Evolutionary conservation across 2,797 vertebrate genomes (phyloP).

Genomic region (Danio tinwini): DNA sequence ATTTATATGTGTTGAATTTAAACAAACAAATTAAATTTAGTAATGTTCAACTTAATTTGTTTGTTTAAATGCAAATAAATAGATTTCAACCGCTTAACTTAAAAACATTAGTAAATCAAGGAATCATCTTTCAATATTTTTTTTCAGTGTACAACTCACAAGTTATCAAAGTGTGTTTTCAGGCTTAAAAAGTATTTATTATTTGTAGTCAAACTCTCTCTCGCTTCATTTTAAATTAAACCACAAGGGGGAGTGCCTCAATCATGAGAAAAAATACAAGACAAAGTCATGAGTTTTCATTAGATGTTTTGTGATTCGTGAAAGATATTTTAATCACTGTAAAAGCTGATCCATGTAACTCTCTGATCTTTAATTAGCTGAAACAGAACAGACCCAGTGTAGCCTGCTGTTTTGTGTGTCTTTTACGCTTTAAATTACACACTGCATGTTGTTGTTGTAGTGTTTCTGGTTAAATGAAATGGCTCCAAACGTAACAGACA

Average conservation of each 20-base stretch:
- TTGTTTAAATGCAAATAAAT: no score
- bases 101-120: no score
- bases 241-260: constrained; percentile 3
- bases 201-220: neutral
- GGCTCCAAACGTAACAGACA: neutral
- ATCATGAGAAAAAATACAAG: neutral
- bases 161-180: neutral
- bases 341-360: neutral
- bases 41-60: no score
- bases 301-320: neutral
- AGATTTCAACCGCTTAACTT: no score
- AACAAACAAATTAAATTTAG: no score
- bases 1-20: no score
- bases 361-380: neutral
- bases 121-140: no score
- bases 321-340: no score
- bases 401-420: no score
- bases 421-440: neutral
- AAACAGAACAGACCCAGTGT: neutral
- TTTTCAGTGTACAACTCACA: no score
- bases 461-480: neutral
- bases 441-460: neutral
- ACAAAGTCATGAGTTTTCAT: neutral
- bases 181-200: no score
- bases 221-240: neutral